Evolutionary conservation across 2,888 invertebrate species (phyloP), one percentile per base, ranked within the genome.

Genomic region (Hetaerina titia): DNA sequence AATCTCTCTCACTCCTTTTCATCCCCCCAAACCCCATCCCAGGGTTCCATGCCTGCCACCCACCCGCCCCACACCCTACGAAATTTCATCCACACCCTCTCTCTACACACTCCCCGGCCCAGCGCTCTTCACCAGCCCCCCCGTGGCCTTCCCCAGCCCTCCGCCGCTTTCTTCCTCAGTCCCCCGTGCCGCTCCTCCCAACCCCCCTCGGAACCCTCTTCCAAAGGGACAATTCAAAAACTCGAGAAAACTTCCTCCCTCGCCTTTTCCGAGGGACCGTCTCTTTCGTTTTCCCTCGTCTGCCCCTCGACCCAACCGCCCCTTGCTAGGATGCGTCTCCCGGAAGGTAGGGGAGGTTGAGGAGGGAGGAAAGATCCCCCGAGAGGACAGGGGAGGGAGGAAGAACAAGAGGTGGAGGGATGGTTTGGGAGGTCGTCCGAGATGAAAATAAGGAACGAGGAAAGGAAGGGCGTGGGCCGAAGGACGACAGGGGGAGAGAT

Each of bases 161-260:
- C 4, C 45, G 45, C 45, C 45, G 45, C 45, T 45, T 45, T 45
- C 45, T 45, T 45, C 45, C 45, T 45, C 4, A 88, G 88, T 56
- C n/a, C n/a, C 57, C 89, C 57, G 56, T 89, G 56, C 56, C 56
- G 57, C 57, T 57, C 6, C 56, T 88, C 45, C 88, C 31, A n/a
- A 45, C 19, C 88, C 56, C 88, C 56, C 57, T 57, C 57, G 57
- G 69, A 56, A 11, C 25, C 81, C 81, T 81, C 22, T 31, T 31
- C 81, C 81, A n/a, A 69, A 81, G 81, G 81, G 31, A 31, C 81
- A 13, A 81, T 81, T 81, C 81, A 81, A 81, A 81, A 81, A 81
- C 25, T 81, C 31, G 81, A 31, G 81, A 81, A 81, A 31, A 81
- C 25, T 11, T 17, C 60, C 60, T 11, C 22, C 13, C 31, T 81